Base-by-base conservation (phyloP, 2,888 invertebrate genomes). In the Ectemnius lituratus region DNA sequence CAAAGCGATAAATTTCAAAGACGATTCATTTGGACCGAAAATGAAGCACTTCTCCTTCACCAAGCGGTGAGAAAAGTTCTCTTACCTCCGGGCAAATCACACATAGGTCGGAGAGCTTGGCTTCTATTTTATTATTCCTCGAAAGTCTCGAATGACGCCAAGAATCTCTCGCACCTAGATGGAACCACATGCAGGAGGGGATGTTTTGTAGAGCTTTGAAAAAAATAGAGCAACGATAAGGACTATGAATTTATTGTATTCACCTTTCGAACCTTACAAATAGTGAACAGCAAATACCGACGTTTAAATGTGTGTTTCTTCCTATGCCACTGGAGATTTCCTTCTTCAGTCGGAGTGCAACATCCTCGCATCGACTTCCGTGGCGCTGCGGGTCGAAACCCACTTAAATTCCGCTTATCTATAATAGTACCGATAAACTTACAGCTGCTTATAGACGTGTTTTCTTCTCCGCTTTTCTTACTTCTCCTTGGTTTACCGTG, bases 241-340 rank as follows among this genome's bases (percentile, higher is more conserved):
- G 87, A 88, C 87, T 88, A 89, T 87, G 86, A 87, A 88, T 89
- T 89, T 89, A 88, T 88, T 88, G 85, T 88, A 85, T 88, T 82
- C 84, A 86, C 82, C 74, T 84, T 78, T 85, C 83, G 80, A 85
- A 84, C 83, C 84, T 88, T 89, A 90, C 89, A 90, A 90, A 90
- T 89, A 90, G 87, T 88, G 87, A 89, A 90, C 89, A 90, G 86
- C 85, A 84, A 89, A 86, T 90, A 89, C 82, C 86, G 85, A 89
- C 88, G 85, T 87, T 37, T 87, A 85, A 85, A 84, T 86, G 83
- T 65, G 70, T 78, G 14, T 37, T 37, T 37, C 37, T 71, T 66
- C 63, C 70, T 80, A 77, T 78, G 66, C 57, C 60, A 61, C 6
- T 37, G 37, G 37, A 37, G 37, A 11, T 8, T 37, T 5, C 37